These are phyloP conservation scores for Alviniconcha strummeri DNA, from an alignment of 2,888 invertebrate species.

Conservation along the genomic window DNA sequence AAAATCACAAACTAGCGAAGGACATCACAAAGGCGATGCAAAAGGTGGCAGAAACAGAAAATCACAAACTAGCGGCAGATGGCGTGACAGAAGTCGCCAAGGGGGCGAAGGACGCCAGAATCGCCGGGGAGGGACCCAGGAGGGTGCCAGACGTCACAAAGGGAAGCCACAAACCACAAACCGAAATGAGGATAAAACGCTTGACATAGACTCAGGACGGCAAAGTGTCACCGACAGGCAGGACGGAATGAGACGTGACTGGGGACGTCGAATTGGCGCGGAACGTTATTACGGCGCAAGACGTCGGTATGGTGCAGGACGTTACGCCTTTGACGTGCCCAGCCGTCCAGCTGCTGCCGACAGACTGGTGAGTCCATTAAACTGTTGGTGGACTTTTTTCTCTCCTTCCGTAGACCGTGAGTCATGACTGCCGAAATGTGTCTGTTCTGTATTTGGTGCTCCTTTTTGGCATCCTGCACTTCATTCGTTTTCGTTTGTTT, in stretches of 20 bases:
- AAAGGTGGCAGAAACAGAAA: neutral
- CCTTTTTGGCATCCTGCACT: neutral
- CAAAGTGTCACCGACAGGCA: neutral
- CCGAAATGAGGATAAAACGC: neutral
- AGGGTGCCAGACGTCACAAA: neutral
- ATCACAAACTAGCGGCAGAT: neutral
- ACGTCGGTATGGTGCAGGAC: neutral
- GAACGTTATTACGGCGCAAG: neutral
- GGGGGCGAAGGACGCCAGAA: neutral
- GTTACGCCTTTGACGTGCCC: neutral
- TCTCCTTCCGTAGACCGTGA: too few species aligned
- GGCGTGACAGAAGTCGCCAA: neutral
- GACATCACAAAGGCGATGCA: neutral
- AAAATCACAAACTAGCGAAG: neutral
- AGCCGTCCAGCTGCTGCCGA: conserved; percentile 34
- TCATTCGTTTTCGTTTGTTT: neutral
- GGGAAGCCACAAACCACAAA: too few species aligned
- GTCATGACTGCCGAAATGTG: neutral
- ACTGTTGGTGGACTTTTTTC: too few species aligned
- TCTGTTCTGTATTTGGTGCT: neutral
- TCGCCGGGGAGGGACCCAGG: neutral
- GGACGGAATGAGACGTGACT: neutral
- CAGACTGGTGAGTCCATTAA: conserved; percentile 30
- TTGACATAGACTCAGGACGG: neutral
- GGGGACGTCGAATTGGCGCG: neutral